Evolutionary conservation across 2,888 invertebrate species (phyloP).

Genomic region (Minunthozetes semirufus): DNA sequence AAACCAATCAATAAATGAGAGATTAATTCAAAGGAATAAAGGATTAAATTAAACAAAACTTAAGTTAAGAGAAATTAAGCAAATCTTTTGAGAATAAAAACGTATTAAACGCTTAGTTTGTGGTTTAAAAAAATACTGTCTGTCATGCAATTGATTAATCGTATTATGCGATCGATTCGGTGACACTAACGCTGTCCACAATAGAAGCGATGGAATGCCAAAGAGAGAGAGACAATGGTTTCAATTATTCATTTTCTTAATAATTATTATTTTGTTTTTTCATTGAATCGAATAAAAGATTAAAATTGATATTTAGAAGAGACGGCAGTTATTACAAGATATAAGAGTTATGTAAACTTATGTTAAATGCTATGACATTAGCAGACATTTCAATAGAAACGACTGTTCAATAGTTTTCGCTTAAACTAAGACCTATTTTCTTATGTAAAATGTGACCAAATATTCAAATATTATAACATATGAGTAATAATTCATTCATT

Average conservation of each 20-base stretch:
- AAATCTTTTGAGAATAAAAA: neutral
- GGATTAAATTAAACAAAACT: neutral
- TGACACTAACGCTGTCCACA: neutral
- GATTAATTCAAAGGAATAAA: neutral
- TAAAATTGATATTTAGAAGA: neutral
- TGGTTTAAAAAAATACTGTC: too few relatives aligned
- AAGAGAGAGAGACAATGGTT: slow-evolving; percentile 2
- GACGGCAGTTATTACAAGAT: neutral
- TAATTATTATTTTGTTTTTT: neutral
- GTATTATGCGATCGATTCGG: neutral
- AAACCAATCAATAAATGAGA: neutral
- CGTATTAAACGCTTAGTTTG: neutral
- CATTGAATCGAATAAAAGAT: neutral
- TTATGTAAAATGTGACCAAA: slow-evolving; percentile 28
- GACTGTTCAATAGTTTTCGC: neutral
- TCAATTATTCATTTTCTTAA: neutral
- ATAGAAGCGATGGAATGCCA: slow-evolving; percentile 27
- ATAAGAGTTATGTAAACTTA: neutral
- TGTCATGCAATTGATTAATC: too few relatives aligned
- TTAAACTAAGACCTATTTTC: slow-evolving; percentile 16
- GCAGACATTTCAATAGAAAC: neutral
- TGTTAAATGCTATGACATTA: slow-evolving; percentile 26
- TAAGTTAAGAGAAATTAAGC: neutral
- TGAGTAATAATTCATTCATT: slow-evolving; percentile 22
- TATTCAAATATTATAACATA: slow-evolving; percentile 17